These are phyloP conservation scores for Dromococcyx pavoninus DNA, from an alignment of 2,797 vertebrate genomes.

Conservation along the genomic window DNA sequence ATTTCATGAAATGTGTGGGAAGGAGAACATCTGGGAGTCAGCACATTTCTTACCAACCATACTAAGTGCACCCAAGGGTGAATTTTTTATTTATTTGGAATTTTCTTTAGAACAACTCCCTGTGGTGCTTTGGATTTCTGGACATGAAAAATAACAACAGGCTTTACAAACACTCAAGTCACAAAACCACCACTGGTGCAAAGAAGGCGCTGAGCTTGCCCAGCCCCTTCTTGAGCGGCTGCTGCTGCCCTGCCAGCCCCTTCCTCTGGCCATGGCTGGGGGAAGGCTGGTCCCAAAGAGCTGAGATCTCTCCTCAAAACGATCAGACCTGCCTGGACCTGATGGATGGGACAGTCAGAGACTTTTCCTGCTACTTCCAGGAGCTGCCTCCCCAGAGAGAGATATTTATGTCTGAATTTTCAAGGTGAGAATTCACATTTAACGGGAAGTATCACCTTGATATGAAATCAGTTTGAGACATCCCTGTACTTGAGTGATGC, in stretches of 20 bases:
- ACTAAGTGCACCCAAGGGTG: conserved; percentile 60
- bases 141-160: background rate
- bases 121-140: background rate
- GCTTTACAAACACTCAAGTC: background rate
- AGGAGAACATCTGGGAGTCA: conserved; percentile 41
- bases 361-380: background rate
- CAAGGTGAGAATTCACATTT: background rate
- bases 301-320: background rate
- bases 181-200: fast-evolving
- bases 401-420: background rate
- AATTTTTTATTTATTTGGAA: conserved; percentile 40
- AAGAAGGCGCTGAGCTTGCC: background rate
- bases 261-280: background rate
- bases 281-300: background rate
- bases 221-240: background rate
- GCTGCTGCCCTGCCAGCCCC: background rate
- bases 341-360: background rate
- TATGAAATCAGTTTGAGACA: background rate
- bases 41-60: conserved; percentile 38
- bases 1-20: conserved; percentile 10
- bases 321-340: background rate
- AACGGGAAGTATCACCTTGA: background rate
- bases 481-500: background rate
- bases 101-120: background rate
- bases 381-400: background rate